Evolutionary conservation across 2,113 vertebrate species (phyloP).

Genomic region (Triplophysa dalaica): DNA sequence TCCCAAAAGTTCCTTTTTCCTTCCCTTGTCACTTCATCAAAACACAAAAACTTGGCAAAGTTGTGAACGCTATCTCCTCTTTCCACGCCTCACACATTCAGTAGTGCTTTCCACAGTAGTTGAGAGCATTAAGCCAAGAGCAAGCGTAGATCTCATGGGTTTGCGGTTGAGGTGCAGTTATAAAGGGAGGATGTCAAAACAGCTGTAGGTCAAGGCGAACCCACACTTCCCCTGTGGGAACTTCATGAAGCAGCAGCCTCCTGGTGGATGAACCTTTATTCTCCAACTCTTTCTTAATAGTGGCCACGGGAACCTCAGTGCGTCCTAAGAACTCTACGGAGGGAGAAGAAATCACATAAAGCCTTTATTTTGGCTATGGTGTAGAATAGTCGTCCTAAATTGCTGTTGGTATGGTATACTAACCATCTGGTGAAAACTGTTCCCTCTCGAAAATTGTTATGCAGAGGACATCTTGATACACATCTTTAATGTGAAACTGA

Average conservation of each 20-base stretch:
- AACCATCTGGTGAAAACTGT: constrained; percentile 93
- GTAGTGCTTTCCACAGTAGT: constrained; percentile 44
- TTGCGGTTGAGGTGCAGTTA: not conserved
- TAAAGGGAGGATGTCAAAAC: constrained; percentile 66
- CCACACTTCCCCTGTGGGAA: constrained; percentile 94
- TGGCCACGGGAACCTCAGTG: constrained; percentile 93
- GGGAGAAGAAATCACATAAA: not conserved
- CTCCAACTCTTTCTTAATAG: constrained; percentile 93
- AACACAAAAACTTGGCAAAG: constrained; percentile 59
- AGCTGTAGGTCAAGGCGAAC: constrained; percentile 94
- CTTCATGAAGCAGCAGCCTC: constrained; percentile 89
- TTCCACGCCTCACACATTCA: constrained; percentile 40
- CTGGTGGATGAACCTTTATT: constrained; percentile 86
- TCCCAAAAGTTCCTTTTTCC: not conserved
- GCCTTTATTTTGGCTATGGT: not conserved
- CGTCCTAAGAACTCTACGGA: constrained; percentile 88
- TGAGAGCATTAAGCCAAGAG: constrained; percentile 16
- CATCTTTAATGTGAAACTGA: constrained; percentile 93
- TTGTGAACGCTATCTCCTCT: constrained; percentile 13
- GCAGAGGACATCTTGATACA: constrained; percentile 93
- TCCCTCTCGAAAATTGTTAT: constrained; percentile 92
- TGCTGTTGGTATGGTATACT: constrained; percentile 50
- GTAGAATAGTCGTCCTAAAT: too few relatives aligned
- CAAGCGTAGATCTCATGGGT: constrained; percentile 2
- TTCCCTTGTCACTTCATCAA: constrained; percentile 1